Evolutionary conservation across 2,797 vertebrate species (phyloP).

Genomic region (Syncerus caffer): DNA sequence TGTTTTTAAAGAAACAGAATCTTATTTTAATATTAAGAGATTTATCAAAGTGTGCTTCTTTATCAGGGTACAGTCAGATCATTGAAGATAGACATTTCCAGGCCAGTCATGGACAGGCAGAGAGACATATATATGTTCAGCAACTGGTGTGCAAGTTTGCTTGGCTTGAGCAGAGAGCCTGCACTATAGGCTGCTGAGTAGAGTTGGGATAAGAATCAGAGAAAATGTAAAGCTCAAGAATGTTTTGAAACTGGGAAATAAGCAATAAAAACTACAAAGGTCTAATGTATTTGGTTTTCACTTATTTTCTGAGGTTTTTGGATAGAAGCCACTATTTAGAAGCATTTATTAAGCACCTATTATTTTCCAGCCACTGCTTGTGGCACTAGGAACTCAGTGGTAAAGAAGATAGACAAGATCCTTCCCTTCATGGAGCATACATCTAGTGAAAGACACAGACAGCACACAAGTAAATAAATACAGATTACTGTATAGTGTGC

Average conservation of each 20-base stretch:
- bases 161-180: neutral
- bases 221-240: neutral
- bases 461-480: neutral
- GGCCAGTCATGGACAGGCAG: neutral
- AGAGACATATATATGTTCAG: neutral
- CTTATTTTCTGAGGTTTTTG: neutral
- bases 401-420: neutral
- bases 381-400: neutral
- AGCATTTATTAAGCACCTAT: neutral
- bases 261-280: neutral
- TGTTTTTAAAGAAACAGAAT: neutral
- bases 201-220: neutral
- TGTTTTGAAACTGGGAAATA: neutral
- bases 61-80: neutral
- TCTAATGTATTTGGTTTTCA: neutral
- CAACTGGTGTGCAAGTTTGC: neutral
- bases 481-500: neutral
- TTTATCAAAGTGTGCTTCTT: neutral
- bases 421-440: neutral
- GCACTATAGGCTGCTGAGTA: rapidly evolving
- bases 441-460: neutral
- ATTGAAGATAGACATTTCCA: neutral
- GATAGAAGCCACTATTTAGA: neutral
- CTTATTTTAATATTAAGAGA: neutral
- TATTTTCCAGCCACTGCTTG: neutral